Evolutionary conservation across 2,113 vertebrate species (phyloP), one percentile per base, ranked within the genome.

Genomic region (Barbus barbus): DNA sequence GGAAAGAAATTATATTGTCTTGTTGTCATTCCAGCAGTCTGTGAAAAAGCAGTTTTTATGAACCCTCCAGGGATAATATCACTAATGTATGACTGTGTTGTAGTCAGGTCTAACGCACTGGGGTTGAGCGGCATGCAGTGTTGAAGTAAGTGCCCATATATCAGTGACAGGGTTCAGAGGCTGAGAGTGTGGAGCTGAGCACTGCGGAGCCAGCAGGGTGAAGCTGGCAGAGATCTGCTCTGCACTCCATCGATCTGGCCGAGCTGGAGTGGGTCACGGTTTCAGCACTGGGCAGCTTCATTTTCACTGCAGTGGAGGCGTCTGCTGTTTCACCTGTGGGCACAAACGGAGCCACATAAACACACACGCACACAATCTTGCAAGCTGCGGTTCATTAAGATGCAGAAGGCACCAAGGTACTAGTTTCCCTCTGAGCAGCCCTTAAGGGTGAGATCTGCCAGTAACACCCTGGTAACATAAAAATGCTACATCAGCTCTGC

Each of bases 281-380:
- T 28, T 76, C 60, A 67, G 60, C 28, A 16, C 28, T 26, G 31
- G 11, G 16, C 56, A 67, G 75, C 53, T 44, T 87, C 41, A 73
- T 77, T 81, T 88, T 83, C 80, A 88, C 87, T 83, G 85, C 85
- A 88, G 83, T 86, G 83, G 63, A 81, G 73, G 83, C 46, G n/a
- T 73, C 65, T 87, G 46, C 41, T 26, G n/a, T 82, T 77, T 46
- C 63, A 77, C 85, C 81, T 83, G 58, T 20, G 83, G 78, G 61
- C 60, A 72, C 48, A 60, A 31, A 85, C 36, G 71, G 26, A 48
- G 13, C 31, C 69, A 67, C 81, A 48, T 58, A 72, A 65, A 78
- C 28, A 51, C 31, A 56, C 14, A 51, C 33, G 78, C 28, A 61
- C 77, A 63, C 71, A 41, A 12, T 73, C 65, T 44, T 78, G 82